Percentiles rank a stretch among this genome's conserved stretches.
Conservation (phyloP, 2,113 vertebrate species). For the Lampris incognitus region DNA sequence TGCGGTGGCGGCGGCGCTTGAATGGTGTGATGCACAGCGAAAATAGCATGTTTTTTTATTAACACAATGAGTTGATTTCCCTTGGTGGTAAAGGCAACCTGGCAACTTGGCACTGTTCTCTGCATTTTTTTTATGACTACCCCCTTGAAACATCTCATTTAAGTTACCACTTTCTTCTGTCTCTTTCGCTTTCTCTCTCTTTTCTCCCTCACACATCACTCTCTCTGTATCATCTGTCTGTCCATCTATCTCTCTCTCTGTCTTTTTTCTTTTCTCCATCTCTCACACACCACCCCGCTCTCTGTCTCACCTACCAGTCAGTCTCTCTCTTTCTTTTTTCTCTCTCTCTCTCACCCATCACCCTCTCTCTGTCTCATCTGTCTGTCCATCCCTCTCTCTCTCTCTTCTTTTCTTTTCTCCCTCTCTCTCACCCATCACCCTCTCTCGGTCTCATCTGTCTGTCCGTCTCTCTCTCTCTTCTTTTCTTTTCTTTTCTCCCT, state of each 20-base stretch:
- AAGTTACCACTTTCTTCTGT: slow-evolving; percentile 15
- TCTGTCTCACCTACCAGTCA: neutral
- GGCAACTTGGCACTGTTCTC: slow-evolving; percentile 47
- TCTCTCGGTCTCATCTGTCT: neutral
- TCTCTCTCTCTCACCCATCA: slow-evolving; percentile 16
- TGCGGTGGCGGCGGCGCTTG: slow-evolving; percentile 31
- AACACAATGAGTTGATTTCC: slow-evolving; percentile 61
- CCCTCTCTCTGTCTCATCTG: slow-evolving; percentile 46
- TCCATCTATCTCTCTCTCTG: slow-evolving; percentile 4
- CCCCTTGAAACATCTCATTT: slow-evolving; percentile 44
- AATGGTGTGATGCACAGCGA: slow-evolving; percentile 40
- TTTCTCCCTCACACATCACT: neutral
- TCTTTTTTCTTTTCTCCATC: slow-evolving; percentile 4
- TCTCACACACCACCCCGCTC: neutral
- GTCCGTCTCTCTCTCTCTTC: slow-evolving; percentile 11
- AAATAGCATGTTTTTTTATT: slow-evolving; percentile 49
- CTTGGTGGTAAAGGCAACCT: slow-evolving; percentile 42
- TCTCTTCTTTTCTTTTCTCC: neutral
- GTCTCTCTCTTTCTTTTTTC: neutral
- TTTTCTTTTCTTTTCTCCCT: too few species aligned
- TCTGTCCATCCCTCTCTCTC: neutral
- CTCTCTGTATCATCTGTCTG: neutral
- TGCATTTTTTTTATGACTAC: slow-evolving; percentile 11
- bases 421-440: neutral
- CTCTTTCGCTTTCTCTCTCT: neutral